Percentiles rank a stretch among this genome's conserved stretches.
These are phyloP conservation scores for Ceraclea dissimilis DNA, from an alignment of 2,888 invertebrate genomes.

Conservation along the genomic window DNA sequence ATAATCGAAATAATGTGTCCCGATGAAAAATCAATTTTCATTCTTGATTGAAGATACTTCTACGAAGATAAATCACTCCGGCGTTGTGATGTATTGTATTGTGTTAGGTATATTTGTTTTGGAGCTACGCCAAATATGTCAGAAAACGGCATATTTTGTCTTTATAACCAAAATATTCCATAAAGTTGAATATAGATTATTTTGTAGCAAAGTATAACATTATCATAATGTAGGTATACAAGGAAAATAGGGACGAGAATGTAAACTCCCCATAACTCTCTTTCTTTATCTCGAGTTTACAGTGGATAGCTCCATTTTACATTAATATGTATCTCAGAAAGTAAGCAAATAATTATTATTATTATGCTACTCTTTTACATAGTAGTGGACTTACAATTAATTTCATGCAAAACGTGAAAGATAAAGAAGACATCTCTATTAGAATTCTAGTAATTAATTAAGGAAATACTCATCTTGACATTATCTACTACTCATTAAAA, in stretches of 20 bases:
- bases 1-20: constrained; percentile 13
- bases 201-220: no score
- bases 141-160: constrained; percentile 1
- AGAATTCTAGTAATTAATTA: no score
- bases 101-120: not conserved
- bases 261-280: not conserved
- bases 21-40: constrained; percentile 13
- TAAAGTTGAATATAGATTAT: not conserved
- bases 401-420: no score
- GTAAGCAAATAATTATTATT: no score
- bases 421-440: no score
- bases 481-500: no score
- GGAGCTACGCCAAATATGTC: constrained; percentile 1
- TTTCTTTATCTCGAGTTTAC: not conserved
- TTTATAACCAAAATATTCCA: not conserved
- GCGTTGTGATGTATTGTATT: not conserved
- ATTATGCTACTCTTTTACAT: no score
- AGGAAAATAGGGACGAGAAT: not conserved
- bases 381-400: no score
- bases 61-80: constrained; percentile 2
- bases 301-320: not conserved
- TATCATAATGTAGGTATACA: not conserved
- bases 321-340: not conserved
- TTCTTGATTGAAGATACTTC: constrained; percentile 4
- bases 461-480: no score